Evolutionary conservation across 2,113 vertebrate genomes (phyloP).

Genomic region (Chascanopsetta lugubris): DNA sequence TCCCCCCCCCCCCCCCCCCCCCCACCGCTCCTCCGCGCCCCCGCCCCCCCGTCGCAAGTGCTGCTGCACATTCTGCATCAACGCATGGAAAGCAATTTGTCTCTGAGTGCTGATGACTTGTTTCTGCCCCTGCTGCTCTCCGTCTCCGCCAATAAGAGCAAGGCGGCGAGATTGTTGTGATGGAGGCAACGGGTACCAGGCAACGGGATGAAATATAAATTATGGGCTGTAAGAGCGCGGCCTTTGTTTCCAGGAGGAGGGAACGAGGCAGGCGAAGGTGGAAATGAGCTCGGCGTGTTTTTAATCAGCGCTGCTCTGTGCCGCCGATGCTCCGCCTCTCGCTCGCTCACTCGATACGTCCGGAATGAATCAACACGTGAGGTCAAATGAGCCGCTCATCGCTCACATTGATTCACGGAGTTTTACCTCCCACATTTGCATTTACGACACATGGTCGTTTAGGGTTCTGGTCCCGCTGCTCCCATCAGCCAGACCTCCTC

Average conservation of each 20-base stretch:
- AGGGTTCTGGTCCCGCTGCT: background rate
- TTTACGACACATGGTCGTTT: constrained; percentile 1
- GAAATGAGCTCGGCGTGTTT: background rate
- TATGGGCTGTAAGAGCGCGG: constrained; percentile 2
- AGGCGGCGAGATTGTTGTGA: constrained; percentile 40
- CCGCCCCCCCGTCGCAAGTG: too few relatives aligned
- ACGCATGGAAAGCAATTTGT: constrained; percentile 53
- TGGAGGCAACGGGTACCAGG: constrained; percentile 36
- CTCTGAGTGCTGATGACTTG: constrained; percentile 52
- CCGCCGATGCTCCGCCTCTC: background rate
- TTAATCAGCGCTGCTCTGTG: constrained; percentile 16
- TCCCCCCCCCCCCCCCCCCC: too few relatives aligned
- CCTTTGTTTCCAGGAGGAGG: background rate
- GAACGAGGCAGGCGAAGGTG: background rate
- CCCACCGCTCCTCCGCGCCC: too few relatives aligned
- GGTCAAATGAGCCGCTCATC: background rate
- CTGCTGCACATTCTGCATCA: constrained; percentile 15
- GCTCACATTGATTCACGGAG: constrained; percentile 2
- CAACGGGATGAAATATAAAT: constrained; percentile 28
- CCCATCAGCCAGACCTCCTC: background rate
- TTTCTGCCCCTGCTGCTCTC: background rate
- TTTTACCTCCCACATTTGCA: constrained; percentile 1
- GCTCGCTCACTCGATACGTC: background rate
- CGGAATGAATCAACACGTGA: background rate
- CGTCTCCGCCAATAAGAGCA: constrained; percentile 6